Conservation (phyloP, 2,797 vertebrate genomes). For the Clarias platycephalus region DNA sequence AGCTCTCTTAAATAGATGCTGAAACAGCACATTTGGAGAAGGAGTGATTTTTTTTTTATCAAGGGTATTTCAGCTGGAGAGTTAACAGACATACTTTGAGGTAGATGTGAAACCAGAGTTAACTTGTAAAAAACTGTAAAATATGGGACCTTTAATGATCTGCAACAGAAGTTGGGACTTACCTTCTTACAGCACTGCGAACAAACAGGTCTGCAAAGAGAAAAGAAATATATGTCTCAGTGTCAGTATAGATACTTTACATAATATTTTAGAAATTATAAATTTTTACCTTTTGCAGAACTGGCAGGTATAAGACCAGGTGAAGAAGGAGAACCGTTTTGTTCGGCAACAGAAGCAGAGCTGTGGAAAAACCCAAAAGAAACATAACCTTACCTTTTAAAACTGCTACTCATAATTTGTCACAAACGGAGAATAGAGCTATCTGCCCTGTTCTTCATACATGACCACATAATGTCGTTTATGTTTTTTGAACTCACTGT, state of each 20-base stretch:
- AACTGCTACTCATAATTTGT: background rate
- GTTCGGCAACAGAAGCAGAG: conserved; percentile 97
- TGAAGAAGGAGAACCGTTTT: conserved; percentile 95
- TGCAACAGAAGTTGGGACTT: conserved; percentile 49
- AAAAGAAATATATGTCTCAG: conserved; percentile 8
- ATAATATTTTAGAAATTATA: background rate
- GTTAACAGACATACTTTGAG: too few species aligned
- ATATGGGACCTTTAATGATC: too few species aligned
- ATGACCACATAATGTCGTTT: background rate
- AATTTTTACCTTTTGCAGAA: conserved; percentile 97
- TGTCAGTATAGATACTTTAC: background rate
- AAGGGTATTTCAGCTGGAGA: too few species aligned
- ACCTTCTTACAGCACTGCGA: conserved; percentile 99
- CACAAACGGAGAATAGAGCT: too few species aligned
- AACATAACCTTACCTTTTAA: background rate
- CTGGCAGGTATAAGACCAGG: conserved; percentile 97
- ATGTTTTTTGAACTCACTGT: background rate
- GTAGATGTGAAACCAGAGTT: too few species aligned
- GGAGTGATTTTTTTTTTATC: too few species aligned
- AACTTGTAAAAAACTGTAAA: too few species aligned
- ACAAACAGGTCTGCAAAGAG: conserved; percentile 86
- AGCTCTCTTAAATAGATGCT: too few species aligned
- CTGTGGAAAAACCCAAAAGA: conserved; percentile 64
- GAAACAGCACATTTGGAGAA: too few species aligned
- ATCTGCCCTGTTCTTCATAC: background rate